Conservation (phyloP, 2,888 invertebrate genomes). For the Yponomeuta sedellus region DNA sequence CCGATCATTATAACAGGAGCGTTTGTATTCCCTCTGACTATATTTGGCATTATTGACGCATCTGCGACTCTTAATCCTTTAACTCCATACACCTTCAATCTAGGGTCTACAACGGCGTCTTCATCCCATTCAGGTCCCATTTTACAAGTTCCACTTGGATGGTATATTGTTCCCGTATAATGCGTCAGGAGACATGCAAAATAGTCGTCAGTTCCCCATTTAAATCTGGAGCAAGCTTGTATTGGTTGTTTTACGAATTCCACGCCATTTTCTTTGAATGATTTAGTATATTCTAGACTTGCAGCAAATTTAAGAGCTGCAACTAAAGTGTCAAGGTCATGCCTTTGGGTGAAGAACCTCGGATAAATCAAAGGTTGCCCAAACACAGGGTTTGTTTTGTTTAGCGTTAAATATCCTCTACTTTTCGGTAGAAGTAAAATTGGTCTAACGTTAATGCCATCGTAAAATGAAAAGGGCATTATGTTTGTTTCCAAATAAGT, state of each 20-base stretch:
- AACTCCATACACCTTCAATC: conserved; percentile 49
- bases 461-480: conserved; percentile 76
- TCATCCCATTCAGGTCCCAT: conserved; percentile 58
- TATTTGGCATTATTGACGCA: conserved; percentile 88
- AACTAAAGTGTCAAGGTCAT: conserved; percentile 78
- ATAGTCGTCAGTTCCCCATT: conserved; percentile 78
- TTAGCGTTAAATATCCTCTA: conserved; percentile 77
- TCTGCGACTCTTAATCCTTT: conserved; percentile 81
- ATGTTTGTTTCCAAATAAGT: conserved; percentile 57
- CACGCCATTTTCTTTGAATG: conserved; percentile 73
- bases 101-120: conserved; percentile 49
- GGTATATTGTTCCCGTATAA: conserved; percentile 76
- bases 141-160: conserved; percentile 57
- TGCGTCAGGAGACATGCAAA: conserved; percentile 80
- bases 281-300: conserved; percentile 71
- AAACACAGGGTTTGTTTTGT: conserved; percentile 79
- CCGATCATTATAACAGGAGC: conserved; percentile 90
- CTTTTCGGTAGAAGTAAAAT: conserved; percentile 78
- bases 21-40: conserved; percentile 88
- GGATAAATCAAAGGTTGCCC: conserved; percentile 84
- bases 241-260: conserved; percentile 71
- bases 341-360: conserved; percentile 77
- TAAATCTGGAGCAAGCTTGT: conserved; percentile 70
- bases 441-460: conserved; percentile 78
- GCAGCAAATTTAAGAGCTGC: conserved; percentile 77